Evolutionary conservation across 2,888 invertebrate species (phyloP).

Genomic region (Herminia tarsipennalis): DNA sequence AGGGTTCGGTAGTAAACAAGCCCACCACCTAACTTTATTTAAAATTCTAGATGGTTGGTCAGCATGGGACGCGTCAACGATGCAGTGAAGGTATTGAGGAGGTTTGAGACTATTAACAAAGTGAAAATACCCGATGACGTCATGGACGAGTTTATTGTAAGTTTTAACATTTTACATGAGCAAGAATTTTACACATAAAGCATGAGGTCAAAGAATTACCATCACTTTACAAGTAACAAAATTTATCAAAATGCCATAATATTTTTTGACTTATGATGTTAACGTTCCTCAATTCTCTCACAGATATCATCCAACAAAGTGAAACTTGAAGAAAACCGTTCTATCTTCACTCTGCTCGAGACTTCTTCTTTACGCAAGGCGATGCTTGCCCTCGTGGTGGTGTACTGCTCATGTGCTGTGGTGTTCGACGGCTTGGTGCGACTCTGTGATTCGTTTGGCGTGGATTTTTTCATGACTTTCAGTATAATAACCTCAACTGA

Average conservation of each 20-base stretch:
- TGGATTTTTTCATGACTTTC: slow-evolving; percentile 65
- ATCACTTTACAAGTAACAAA: neutral
- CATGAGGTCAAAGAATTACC: neutral
- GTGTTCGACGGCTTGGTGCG: slow-evolving; percentile 64
- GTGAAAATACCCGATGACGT: slow-evolving; percentile 60
- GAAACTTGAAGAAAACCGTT: slow-evolving; percentile 1
- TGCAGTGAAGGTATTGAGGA: slow-evolving; percentile 60
- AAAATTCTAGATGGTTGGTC: slow-evolving; percentile 57
- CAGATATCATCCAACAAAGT: slow-evolving; percentile 12
- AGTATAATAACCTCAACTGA: slow-evolving; percentile 61
- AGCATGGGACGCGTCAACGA: slow-evolving; percentile 56
- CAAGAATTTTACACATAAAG: neutral
- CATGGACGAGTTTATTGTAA: slow-evolving; percentile 64
- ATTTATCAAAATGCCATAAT: neutral
- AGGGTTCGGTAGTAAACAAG: neutral
- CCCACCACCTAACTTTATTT: neutral
- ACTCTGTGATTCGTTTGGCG: slow-evolving; percentile 63
- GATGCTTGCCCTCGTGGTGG: slow-evolving; percentile 31
- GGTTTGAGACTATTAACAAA: slow-evolving; percentile 63
- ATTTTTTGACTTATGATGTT: neutral
- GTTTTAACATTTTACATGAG: slow-evolving; percentile 18
- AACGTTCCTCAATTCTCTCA: neutral
- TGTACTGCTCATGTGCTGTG: slow-evolving; percentile 55
- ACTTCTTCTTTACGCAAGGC: slow-evolving; percentile 6
- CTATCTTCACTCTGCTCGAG: slow-evolving; percentile 7